A percentile compares a stretch with the other conserved stretches of the same genome.
Evolutionary conservation across 2,113 vertebrate species (phyloP).

Genomic region (Nycticorax nycticorax): DNA sequence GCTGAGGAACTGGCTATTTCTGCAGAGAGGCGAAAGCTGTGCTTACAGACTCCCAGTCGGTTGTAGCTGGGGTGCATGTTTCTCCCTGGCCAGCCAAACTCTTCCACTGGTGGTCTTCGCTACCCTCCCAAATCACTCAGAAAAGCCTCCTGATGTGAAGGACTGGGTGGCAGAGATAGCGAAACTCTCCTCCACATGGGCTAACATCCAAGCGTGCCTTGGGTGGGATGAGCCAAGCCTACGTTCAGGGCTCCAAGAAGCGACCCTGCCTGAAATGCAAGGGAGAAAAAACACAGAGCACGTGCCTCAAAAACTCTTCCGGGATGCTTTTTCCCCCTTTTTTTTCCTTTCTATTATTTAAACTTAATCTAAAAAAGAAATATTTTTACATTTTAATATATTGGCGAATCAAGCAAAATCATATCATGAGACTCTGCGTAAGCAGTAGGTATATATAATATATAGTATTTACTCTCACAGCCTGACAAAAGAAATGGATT

Average conservation of each 20-base stretch:
- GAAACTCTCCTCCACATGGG: neutral
- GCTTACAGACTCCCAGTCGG: neutral
- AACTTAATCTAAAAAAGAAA: neutral
- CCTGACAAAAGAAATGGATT: neutral
- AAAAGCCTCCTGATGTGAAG: neutral
- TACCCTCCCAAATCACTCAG: neutral
- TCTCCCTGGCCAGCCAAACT: neutral
- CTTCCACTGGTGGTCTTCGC: neutral
- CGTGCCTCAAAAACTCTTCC: neutral
- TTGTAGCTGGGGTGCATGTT: neutral
- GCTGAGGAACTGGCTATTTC: neutral
- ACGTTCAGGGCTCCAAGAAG: neutral
- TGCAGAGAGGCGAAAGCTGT: neutral
- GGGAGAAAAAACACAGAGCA: neutral
- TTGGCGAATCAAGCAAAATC: neutral
- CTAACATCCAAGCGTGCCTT: neutral
- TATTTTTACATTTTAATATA: neutral
- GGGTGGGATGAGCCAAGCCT: neutral
- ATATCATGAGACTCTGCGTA: neutral
- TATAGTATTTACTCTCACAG: neutral
- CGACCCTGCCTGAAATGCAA: neutral
- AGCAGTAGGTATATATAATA: neutral
- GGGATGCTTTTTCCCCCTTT: fast-evolving
- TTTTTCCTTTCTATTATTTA: neutral
- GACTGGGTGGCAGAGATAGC: neutral